Conservation (phyloP, 2,888 invertebrate genomes). For the Drosophila eohydei region DNA sequence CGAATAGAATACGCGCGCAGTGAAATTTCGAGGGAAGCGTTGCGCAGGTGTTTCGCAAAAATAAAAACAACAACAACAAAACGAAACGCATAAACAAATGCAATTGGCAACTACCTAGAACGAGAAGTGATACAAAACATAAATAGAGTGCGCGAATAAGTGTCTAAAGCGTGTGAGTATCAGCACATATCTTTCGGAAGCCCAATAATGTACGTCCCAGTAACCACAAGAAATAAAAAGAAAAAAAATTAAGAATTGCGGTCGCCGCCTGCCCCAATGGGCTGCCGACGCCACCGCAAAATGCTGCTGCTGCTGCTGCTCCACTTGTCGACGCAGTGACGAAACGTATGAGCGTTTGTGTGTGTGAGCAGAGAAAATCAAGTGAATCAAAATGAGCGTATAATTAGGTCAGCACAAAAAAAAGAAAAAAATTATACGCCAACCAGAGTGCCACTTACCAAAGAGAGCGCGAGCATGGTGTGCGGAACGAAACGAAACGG, state of each 20-base stretch:
- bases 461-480: constrained; percentile 67
- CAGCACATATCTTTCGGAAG: constrained; percentile 46
- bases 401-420: constrained; percentile 83
- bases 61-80: constrained; percentile 8
- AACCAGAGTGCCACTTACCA: constrained; percentile 77
- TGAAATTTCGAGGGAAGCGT: constrained; percentile 51
- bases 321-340: constrained; percentile 80
- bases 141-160: constrained; percentile 51
- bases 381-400: constrained; percentile 82
- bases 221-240: constrained; percentile 66
- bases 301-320: constrained; percentile 65
- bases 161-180: constrained; percentile 52
- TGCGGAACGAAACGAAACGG: constrained; percentile 46
- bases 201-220: constrained; percentile 72
- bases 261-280: constrained; percentile 71
- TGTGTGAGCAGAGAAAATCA: constrained; percentile 78
- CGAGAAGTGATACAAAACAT: constrained; percentile 55
- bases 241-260: constrained; percentile 56
- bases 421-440: constrained; percentile 64
- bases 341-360: constrained; percentile 59
- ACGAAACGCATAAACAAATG: constrained; percentile 41
- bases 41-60: constrained; percentile 52
- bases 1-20: constrained; percentile 57
- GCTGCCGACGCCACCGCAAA: constrained; percentile 47
- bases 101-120: constrained; percentile 49